Base-by-base conservation (phyloP, 2,113 vertebrate genomes). In the Tenebrosternarchus preto region DNA sequence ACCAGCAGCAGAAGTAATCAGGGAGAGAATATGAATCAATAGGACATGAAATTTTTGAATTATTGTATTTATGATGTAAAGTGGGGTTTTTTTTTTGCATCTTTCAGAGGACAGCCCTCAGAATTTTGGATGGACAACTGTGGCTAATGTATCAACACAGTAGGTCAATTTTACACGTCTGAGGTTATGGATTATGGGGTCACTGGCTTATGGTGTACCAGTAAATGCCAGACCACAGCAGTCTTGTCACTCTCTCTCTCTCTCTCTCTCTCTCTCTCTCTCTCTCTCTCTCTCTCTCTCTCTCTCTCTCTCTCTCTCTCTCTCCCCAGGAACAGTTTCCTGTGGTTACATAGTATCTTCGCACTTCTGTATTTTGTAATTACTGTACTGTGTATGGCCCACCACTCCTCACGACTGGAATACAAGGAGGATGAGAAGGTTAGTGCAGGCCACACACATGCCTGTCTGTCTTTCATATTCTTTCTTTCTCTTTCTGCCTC, bases 51-150 rank as follows among this genome's bases (percentile, higher is more conserved):
- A 50, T 36, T 5, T 11, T 11, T 25, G 46, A 29, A 31, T 39
- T 46, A 20, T 43, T 33, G 66, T 50, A 22, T 64, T 25, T 67
- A 3, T 50, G 19, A 11, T 15, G 77, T 69, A 76, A 19, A 56
- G 24, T 24, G 29, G n/a, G n/a, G 73, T 85, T 69, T 90, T 92
- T 87, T 87, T 87, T 85, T 90, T 85, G 89, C 17, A 4, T 46
- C 31, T 74, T 76, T 73, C 87, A 99, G 97, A 94, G 80, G 90
- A 92, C 89, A 94, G 91, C 84, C 95, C 92, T 0, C 93, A 96
- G 82, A 95, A 98, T 90, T 99, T 99, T 1, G 96, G 95, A 63
- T 94, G 96, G 88, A 98, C 96, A 66, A 99, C 98, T 57, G 95
- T 99, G 6, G 95, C 93, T 81, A 99, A 99, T 89, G 92, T 99